Evolutionary conservation across 1,140 invertebrate species (phyloP), one percentile per base, ranked within the genome.

Genomic region (Aphaenogaster floridana): DNA sequence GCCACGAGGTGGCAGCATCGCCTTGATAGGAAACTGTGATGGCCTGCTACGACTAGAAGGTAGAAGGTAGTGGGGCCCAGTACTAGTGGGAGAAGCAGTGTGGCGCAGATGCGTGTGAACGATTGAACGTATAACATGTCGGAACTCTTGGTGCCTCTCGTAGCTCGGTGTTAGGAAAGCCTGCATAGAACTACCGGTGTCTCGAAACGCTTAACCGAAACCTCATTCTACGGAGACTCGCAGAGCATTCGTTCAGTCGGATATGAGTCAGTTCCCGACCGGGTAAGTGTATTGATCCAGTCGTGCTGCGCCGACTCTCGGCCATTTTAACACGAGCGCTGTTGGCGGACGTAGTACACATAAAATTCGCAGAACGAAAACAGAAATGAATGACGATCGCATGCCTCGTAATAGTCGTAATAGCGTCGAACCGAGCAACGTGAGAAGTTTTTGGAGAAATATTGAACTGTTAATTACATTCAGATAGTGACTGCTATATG

Each of bases 1-100:
- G 59, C 28, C 86, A 39, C 8, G 11, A 80, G 92, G 36, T 91
- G 90, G 93, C 92, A 93, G 92, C 93, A 93, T 88, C 59, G 48
- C 71, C 93, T 90, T 91, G 85, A 15, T n/a, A n/a, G 7, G 2
- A n/a, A 8, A 17, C 42, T 21, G n/a, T 2, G 17, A 17, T 9
- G 17, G 4, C 21, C 36, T 5, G 48, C 48, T 8, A 64, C 2
- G 0, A 1, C 2, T 13, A 3, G 15, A 11, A 52, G 50, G 48
- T 74, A n/a, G n/a, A n/a, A n/a, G 21, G 21, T 21, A 21, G 21
- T 21, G 21, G 21, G 21, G 21, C 21, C 21, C 21, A 21, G 21
- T 21, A 21, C 21, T 21, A 21, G 90, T 86, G 91, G 86, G 91
- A 45, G 83, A 81, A 77, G 68, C 76, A 80, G 81, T 83, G 83